Evolutionary conservation across 2,888 invertebrate species (phyloP), one percentile per base, ranked within the genome.

Genomic region (Bimastos eiseni): DNA sequence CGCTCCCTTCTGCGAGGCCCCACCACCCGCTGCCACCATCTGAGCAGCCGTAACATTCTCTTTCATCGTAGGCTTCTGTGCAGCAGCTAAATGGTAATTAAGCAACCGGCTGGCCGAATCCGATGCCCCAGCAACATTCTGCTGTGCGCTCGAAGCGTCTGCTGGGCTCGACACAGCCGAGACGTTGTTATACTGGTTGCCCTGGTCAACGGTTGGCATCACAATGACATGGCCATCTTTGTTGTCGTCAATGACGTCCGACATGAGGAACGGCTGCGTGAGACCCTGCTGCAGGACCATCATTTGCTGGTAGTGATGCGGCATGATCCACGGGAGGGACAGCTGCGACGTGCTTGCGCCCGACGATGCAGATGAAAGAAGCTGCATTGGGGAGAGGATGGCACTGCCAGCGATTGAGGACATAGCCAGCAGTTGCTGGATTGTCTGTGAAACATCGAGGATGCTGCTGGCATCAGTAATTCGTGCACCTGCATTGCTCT

Each of bases 261-360:
- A 36, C 44, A 88, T 44, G 38, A 88, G 88, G 38, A 90, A 55
- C 83, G 86, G 89, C 83, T 89, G 90, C 6, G 49, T 41, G 30
- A 84, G 90, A 24, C 83, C 49, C 88, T 91, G 91, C 34, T 89
- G 90, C 37, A 84, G 84, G 15, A 91, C 44, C 55, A 91, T 83
- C 91, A 91, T 91, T 88, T 84, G 83, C 49, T 91, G 91, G 44
- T 91, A 90, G 84, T 91, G 90, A 55, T 90, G 91, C 88, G 90
- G 55, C 86, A 91, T 86, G 84, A 38, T 90, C 90, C 90, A 90
- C 24, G 90, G 90, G 37, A 90, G 37, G 37, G 89, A 55, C 49
- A 89, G 34, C 30, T 44, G 86, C 21, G 91, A 91, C 24, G 89
- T 91, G 86, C 83, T 83, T 41, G 91, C 90, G 33, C 89, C 91